Evolutionary conservation across 2,888 invertebrate species (phyloP).

Genomic region (Leuctra nigra): DNA sequence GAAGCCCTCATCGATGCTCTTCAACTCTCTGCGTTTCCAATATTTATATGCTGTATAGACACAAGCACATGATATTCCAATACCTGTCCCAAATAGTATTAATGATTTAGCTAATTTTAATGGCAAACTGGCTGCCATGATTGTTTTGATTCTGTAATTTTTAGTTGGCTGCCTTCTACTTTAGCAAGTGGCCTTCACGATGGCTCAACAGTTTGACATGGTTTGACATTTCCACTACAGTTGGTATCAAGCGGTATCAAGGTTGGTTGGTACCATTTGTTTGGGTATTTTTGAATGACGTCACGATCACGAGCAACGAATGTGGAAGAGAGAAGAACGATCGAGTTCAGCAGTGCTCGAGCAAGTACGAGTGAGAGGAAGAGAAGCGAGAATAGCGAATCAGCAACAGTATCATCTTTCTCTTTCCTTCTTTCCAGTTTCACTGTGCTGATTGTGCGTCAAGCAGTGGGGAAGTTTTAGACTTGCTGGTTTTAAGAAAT

Average conservation of each 20-base stretch:
- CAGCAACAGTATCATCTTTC: too few species aligned
- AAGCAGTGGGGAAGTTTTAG: too few species aligned
- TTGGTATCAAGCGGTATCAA: too few species aligned
- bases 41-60: constrained; percentile 40
- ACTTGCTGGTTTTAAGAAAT: background rate
- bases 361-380: background rate
- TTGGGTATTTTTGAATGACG: too few species aligned
- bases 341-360: too few species aligned
- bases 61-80: constrained; percentile 37
- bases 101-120: constrained; percentile 22
- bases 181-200: background rate
- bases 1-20: constrained; percentile 41
- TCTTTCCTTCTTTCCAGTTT: background rate
- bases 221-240: too few species aligned
- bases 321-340: too few species aligned
- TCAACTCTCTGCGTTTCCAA: constrained; percentile 39
- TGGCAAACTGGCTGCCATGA: constrained; percentile 22
- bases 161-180: background rate
- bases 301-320: too few species aligned
- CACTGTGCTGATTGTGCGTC: background rate
- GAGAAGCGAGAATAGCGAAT: background rate
- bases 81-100: constrained; percentile 34
- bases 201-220: constrained; percentile 5
- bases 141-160: background rate
- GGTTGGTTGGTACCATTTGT: too few species aligned